These are phyloP conservation scores for Enteromius viviparus DNA, from an alignment of 2,797 vertebrate species.

Conservation along the genomic window DNA sequence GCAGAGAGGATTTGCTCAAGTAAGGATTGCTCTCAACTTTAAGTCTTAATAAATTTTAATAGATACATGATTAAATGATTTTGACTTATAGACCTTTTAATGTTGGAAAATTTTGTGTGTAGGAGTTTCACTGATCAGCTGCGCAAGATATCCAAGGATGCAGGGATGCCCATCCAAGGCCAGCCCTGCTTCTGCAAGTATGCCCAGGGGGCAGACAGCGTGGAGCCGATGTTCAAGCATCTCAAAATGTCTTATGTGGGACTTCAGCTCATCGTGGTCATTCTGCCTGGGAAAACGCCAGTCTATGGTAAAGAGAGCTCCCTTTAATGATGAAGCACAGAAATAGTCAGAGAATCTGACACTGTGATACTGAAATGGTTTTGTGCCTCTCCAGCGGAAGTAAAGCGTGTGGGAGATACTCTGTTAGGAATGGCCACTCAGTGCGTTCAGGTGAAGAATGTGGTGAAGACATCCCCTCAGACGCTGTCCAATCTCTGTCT, in stretches of 20 bases:
- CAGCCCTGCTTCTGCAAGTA: slow-evolving; percentile 99
- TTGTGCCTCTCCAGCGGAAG: slow-evolving; percentile 83
- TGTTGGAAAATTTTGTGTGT: neutral
- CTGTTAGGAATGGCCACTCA: slow-evolving; percentile 98
- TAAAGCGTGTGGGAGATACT: slow-evolving; percentile 98
- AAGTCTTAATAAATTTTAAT: neutral
- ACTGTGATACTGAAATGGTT: neutral
- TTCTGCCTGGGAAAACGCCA: slow-evolving; percentile 95
- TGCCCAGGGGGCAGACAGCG: slow-evolving; percentile 96
- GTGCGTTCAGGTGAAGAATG: slow-evolving; percentile 98
- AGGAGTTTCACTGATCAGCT: slow-evolving; percentile 99
- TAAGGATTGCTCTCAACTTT: slow-evolving; percentile 74
- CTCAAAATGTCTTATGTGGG: slow-evolving; percentile 98
- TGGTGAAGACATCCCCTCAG: slow-evolving; percentile 98
- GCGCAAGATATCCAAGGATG: slow-evolving; percentile 98
- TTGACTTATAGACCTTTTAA: neutral
- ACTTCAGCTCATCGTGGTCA: slow-evolving; percentile 98
- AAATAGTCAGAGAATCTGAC: neutral
- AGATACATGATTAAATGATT: neutral
- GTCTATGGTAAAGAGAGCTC: slow-evolving; percentile 85
- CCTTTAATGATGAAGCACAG: neutral
- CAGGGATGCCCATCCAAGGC: slow-evolving; percentile 98
- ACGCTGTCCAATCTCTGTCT: slow-evolving; percentile 98
- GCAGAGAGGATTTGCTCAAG: slow-evolving; percentile 97
- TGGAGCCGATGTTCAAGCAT: slow-evolving; percentile 99